Evolutionary conservation across 1,140 invertebrate species (phyloP), one percentile per base, ranked within the genome.

Genomic region (Bathynomus jamesi): DNA sequence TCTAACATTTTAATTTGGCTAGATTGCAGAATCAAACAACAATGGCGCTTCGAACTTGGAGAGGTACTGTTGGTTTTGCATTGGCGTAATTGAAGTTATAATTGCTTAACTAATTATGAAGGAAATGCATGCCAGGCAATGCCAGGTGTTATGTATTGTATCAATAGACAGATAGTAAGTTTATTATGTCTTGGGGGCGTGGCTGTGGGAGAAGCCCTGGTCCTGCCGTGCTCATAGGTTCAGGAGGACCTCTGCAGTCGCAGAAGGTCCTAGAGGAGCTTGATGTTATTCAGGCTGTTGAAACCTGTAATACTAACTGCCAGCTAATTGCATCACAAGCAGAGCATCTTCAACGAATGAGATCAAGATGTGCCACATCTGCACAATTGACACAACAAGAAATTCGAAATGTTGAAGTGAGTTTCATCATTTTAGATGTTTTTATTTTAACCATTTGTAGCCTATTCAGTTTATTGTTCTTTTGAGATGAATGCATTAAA

Each of bases 301-400:
- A 74, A 62, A 77, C 72, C 2, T 77, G 76, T 25, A 62, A 69
- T 25, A 77, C 72, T 63, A 72, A 70, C 68, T 69, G 73, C 68
- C 72, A 74, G 63, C 68, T 77, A 68, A 77, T 77, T 67, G 72
- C 70, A 31, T 74, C 76, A 53, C 76, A 77, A 70, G 92, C 93
- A 70, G 89, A 93, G 83, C 89, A 93, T 82, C 87, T 98, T 78
- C 90, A 95, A 80, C 92, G 92, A 65, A 85, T 98, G 77, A 86
- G 95, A 81, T 95, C 93, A 66, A 89, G 94, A 85, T 97, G 94
- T 85, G 90, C 90, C 25, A 93, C 93, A 66, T 94, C 89, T 81
- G 92, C 90, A 61, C 92, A 40, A 83, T 86, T 98, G 74, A 97
- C 94, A 53, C 93, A 96, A 81, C 92, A 96, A 81, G 94, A 97